Evolutionary conservation across 2,797 vertebrate species (phyloP).

Genomic region (Rhinoraja longicauda): DNA sequence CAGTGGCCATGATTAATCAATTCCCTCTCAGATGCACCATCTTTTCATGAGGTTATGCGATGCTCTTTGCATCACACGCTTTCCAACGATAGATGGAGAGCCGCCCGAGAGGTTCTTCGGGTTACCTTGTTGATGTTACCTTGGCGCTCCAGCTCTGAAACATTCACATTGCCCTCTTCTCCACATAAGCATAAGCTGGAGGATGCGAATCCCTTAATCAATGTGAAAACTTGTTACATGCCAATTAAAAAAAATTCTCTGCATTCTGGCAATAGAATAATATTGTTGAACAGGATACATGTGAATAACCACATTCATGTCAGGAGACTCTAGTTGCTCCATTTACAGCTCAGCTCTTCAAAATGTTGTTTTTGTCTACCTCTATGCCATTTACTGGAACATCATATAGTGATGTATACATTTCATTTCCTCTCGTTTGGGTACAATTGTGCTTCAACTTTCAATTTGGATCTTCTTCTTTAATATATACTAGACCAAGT

Average conservation of each 20-base stretch:
- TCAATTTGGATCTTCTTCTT: background rate
- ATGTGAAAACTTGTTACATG: background rate
- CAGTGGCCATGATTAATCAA: background rate
- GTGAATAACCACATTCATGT: background rate
- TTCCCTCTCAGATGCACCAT: background rate
- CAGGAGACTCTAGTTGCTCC: background rate
- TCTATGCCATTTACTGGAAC: background rate
- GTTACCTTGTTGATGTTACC: background rate
- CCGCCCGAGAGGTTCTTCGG: no score
- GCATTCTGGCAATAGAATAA: background rate
- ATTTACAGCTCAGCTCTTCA: background rate
- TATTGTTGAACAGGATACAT: background rate
- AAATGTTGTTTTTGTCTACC: background rate
- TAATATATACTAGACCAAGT: background rate
- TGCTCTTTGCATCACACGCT: background rate
- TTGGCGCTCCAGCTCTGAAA: background rate
- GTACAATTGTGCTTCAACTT: background rate
- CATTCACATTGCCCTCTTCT: background rate
- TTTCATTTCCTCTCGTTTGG: background rate
- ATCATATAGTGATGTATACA: background rate
- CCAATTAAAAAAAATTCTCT: background rate
- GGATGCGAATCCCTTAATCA: conserved; percentile 30
- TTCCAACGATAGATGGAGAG: background rate
- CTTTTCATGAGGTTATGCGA: no score
- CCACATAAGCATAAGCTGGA: no score